Evolutionary conservation across 2,797 vertebrate genomes (phyloP).

Genomic region (Myotis findleyi): DNA sequence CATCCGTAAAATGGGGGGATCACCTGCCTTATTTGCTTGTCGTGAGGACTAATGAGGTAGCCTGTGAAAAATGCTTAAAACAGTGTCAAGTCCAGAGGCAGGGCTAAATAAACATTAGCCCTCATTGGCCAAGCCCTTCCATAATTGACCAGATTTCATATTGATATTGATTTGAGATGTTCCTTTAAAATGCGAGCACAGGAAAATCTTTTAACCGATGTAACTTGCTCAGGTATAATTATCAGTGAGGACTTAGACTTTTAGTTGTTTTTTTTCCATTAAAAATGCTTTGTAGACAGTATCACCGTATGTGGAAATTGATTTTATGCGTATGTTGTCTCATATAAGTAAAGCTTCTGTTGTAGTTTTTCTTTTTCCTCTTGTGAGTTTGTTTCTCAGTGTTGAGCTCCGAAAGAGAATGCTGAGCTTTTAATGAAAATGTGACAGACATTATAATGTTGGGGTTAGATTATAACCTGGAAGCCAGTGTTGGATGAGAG

Average conservation of each 20-base stretch:
- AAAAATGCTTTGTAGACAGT: slow-evolving; percentile 30
- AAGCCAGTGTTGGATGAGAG: background rate
- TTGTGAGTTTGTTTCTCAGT: background rate
- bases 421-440: slow-evolving; percentile 33
- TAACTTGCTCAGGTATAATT: slow-evolving; percentile 67
- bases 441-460: background rate
- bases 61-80: background rate
- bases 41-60: background rate
- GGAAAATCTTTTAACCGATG: slow-evolving; percentile 58
- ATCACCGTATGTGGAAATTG: slow-evolving; percentile 28
- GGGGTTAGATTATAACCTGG: slow-evolving; percentile 3
- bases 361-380: background rate
- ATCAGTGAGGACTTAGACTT: slow-evolving; percentile 26
- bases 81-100: background rate
- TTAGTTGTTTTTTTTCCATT: slow-evolving; percentile 30
- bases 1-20: background rate
- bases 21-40: background rate
- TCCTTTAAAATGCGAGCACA: slow-evolving; percentile 63
- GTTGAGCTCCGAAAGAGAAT: background rate
- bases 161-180: slow-evolving; percentile 66
- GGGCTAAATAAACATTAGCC: slow-evolving; percentile 28
- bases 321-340: background rate
- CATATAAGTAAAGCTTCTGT: background rate
- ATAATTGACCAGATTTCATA: slow-evolving; percentile 60
- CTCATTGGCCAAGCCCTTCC: background rate